phyloP scores from a whole-genome alignment of 2,888 invertebrate species.

The Camponotus fellah region DNA sequence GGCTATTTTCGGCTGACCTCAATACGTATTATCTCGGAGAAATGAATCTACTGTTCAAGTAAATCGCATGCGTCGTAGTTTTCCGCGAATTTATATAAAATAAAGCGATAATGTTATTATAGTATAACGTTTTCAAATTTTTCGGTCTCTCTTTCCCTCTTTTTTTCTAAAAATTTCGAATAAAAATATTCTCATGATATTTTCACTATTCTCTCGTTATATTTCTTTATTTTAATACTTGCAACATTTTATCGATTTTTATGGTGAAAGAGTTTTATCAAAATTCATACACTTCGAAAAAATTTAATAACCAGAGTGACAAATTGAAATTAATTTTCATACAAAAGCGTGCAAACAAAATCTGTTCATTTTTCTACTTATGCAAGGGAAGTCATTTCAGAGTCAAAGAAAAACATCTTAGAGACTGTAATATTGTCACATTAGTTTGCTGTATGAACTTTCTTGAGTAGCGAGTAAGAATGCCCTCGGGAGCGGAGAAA shows the following conservation, averaged over 20 bases:
- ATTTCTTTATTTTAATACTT: not conserved
- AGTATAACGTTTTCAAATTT: not conserved
- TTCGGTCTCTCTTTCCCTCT: too few relatives aligned
- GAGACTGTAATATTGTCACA: conserved; percentile 38
- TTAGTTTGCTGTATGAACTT: conserved; percentile 11
- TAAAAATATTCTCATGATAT: conserved; percentile 16
- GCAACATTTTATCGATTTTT: not conserved
- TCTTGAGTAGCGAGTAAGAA: conserved; percentile 36
- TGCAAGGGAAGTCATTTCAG: not conserved
- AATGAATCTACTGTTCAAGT: conserved; percentile 23
- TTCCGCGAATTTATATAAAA: conserved; percentile 16
- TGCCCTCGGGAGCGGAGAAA: not conserved
- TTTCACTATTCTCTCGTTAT: not conserved
- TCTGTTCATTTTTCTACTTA: not conserved
- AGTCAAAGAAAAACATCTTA: conserved; percentile 28
- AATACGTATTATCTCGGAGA: conserved; percentile 41
- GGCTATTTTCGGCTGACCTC: conserved; percentile 36
- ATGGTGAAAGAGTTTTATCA: not conserved
- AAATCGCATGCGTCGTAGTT: conserved; percentile 4
- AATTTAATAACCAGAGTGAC: not conserved
- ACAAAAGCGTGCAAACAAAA: not conserved
- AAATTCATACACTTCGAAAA: not conserved
- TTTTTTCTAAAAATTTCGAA: not conserved
- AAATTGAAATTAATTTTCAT: not conserved
- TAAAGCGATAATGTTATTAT: not conserved